These are phyloP conservation scores for Scolopax rusticola DNA, from an alignment of 2,797 vertebrate species.

Conservation along the genomic window DNA sequence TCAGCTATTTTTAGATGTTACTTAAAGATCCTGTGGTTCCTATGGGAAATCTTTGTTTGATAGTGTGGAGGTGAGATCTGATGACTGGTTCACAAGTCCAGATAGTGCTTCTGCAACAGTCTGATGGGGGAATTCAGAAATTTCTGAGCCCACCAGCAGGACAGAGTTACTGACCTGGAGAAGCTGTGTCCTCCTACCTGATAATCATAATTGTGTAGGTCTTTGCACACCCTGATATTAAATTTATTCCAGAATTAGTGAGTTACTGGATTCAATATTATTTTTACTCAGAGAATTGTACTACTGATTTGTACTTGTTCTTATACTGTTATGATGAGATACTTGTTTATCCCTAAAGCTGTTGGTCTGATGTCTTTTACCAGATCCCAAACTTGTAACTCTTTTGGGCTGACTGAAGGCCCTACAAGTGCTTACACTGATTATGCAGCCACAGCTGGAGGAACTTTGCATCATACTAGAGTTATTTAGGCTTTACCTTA, in stretches of 20 bases:
- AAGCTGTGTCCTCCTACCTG: neutral
- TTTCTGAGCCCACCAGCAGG: neutral
- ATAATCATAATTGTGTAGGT: neutral
- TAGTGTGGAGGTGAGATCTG: neutral
- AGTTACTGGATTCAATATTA: neutral
- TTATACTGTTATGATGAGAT: neutral
- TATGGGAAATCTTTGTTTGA: neutral
- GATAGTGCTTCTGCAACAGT: neutral
- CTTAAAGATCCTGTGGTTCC: neutral
- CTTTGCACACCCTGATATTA: fast-evolving
- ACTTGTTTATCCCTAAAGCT: neutral
- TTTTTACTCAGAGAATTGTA: neutral
- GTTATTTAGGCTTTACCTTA: neutral
- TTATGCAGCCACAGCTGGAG: neutral
- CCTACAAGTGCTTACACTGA: neutral
- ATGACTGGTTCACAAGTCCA: neutral
- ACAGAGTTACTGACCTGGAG: neutral
- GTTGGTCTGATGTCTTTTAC: neutral
- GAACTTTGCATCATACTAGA: neutral
- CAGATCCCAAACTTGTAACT: neutral
- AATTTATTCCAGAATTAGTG: neutral
- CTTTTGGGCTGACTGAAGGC: neutral
- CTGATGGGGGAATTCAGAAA: neutral
- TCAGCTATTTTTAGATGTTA: neutral
- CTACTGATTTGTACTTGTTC: neutral